A percentile compares a stretch with the other conserved stretches of the same genome.
Evolutionary conservation across 2,888 invertebrate species (phyloP).

Genomic region (Halictus ligatus): DNA sequence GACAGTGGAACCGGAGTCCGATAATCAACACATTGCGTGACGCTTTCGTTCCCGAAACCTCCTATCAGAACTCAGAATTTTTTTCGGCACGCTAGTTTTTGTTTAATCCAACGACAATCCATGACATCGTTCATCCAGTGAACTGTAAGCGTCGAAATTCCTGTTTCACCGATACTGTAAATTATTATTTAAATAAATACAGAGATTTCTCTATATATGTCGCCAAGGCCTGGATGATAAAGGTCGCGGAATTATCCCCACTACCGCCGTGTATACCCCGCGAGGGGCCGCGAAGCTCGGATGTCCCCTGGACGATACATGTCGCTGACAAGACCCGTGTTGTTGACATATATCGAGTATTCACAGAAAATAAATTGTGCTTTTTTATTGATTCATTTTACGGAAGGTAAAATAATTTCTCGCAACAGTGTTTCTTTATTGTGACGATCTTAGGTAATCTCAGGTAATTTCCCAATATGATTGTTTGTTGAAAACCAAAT

Average conservation of each 20-base stretch:
- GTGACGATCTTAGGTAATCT: not conserved
- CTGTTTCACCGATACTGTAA: not conserved
- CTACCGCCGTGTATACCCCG: no score
- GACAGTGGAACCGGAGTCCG: not conserved
- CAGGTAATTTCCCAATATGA: not conserved
- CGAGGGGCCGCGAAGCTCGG: no score
- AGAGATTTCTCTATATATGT: no score
- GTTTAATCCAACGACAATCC: not conserved
- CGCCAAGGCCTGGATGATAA: no score
- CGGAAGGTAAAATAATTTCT: not conserved
- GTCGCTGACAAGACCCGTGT: no score
- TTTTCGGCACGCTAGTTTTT: not conserved
- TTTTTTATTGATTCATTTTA: not conserved
- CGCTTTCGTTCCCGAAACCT: not conserved
- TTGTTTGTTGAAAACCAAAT: not conserved
- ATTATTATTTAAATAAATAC: not conserved
- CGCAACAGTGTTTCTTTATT: not conserved
- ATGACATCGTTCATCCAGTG: not conserved
- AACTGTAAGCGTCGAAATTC: not conserved
- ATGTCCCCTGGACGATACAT: no score
- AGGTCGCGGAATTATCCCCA: no score
- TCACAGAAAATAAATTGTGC: no score
- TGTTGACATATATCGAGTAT: no score
- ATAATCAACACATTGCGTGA: not conserved
- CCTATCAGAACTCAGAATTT: not conserved